These are phyloP conservation scores for Pardosa pseudoannulata DNA, from an alignment of 2,888 invertebrate genomes.

Conservation along the genomic window DNA sequence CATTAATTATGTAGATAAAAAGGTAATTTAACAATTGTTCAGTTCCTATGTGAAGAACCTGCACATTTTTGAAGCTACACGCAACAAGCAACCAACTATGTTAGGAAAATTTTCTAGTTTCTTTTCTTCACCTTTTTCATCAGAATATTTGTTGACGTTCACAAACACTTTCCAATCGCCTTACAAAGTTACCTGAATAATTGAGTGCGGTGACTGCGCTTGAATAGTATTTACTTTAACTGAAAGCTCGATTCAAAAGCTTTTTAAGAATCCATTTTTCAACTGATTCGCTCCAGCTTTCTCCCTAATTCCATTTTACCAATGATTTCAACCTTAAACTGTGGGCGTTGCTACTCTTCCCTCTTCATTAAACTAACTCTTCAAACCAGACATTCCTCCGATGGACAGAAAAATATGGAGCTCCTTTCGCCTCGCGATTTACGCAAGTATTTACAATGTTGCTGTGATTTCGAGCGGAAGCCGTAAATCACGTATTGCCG, in stretches of 20 bases:
- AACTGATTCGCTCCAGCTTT: neutral
- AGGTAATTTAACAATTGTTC: too few relatives aligned
- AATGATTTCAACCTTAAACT: neutral
- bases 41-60: too few relatives aligned
- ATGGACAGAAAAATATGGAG: neutral
- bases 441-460: slow-evolving; percentile 2
- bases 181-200: too few relatives aligned
- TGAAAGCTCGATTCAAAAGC: neutral
- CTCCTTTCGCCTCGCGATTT: neutral
- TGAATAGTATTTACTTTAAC: neutral
- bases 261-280: neutral
- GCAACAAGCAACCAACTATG: too few relatives aligned
- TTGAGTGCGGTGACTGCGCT: too few relatives aligned
- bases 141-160: too few relatives aligned
- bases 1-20: too few relatives aligned
- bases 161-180: too few relatives aligned
- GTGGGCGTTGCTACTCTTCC: neutral
- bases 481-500: neutral
- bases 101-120: too few relatives aligned
- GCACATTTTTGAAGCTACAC: too few relatives aligned
- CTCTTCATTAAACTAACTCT: slow-evolving; percentile 3
- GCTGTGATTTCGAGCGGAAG: slow-evolving; percentile 3
- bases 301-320: neutral
- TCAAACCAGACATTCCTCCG: neutral
- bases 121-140: too few relatives aligned